Base-by-base conservation (phyloP, 2,888 invertebrate genomes). In the Noctua pronuba region DNA sequence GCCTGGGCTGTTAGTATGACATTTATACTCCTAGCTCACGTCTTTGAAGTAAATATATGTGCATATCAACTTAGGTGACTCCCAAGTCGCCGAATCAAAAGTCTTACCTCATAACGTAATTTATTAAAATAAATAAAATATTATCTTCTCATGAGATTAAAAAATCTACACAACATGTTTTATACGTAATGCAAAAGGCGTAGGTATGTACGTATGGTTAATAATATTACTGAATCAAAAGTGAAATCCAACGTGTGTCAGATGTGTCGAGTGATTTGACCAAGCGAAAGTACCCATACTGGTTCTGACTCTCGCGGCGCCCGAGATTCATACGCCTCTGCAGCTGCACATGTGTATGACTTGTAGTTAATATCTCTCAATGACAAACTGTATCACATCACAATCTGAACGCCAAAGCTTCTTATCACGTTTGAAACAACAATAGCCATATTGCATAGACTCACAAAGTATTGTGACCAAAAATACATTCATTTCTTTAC, bases 211-310 rank as follows among this genome's bases (percentile, higher is more conserved):
- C 35, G 38, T 82, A 84, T 65, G 76, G 73, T 66, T 65, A 41
- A 77, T 81, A 73, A 77, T 79, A 76, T 72, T 85, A 77, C 89
- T 86, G 88, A 92, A 92, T 93, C 91, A 92, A 95, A 96, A 96
- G 96, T 96, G 96, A 96, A 96, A 96, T 94, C 94, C 92, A 91
- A 86, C 92, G 89, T 89, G 92, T 93, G 92, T 92, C 93, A 92
- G 91, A 88, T 92, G 92, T 90, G 90, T 88, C 90, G 90, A 93
- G 90, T 90, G 93, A 94, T 94, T 93, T 93, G 93, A 94, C 86
- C 88, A 86, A 94, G 96, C 95, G 96, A 96, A 96, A 96, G 96
- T 96, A 94, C 94, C 94, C 95, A 94, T 93, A 94, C 95, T 91
- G 93, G 96, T 96, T 95, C 90, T 88, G 90, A 91, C 89, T 90